phyloP scores from a whole-genome alignment of 2,113 vertebrate genomes.

The Xenopus borealis region DNA sequence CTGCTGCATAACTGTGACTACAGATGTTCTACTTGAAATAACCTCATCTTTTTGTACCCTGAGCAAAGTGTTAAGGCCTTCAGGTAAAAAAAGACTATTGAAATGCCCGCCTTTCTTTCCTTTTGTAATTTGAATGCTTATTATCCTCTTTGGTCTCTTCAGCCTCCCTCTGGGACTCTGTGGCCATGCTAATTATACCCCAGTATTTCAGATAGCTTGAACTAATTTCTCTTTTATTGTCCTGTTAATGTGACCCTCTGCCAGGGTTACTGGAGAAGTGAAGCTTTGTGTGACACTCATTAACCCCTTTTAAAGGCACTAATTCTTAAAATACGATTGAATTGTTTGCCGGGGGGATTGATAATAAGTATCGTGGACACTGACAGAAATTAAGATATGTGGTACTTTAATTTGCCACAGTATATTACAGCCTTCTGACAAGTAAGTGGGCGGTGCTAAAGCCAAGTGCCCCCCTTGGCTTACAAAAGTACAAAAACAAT shows the following conservation, averaged over 20 bases:
- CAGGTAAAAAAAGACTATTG: neutral
- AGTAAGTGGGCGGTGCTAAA: too few relatives aligned
- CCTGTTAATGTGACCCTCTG: conserved; percentile 46
- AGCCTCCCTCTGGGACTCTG: conserved; percentile 29
- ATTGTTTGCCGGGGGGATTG: too few relatives aligned
- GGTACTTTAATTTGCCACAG: too few relatives aligned
- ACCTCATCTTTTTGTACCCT: too few relatives aligned
- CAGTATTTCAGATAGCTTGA: conserved; percentile 33
- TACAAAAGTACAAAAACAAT: too few relatives aligned
- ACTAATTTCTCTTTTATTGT: conserved; percentile 42
- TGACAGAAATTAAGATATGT: too few relatives aligned
- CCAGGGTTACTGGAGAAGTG: conserved; percentile 31
- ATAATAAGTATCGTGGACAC: too few relatives aligned
- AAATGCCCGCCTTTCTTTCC: conserved; percentile 16
- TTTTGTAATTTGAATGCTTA: conserved; percentile 27
- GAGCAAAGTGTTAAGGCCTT: neutral
- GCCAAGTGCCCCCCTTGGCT: too few relatives aligned
- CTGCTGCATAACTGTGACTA: too few relatives aligned
- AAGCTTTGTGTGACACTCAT: neutral
- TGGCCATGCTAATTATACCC: conserved; percentile 37
- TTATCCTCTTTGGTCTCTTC: conserved; percentile 16
- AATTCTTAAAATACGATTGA: too few relatives aligned
- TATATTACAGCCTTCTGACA: neutral
- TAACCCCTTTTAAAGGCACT: neutral
- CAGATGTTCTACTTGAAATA: too few relatives aligned